phyloP scores from a whole-genome alignment of 2,888 invertebrate species.

The Lasius fuliginosus region DNA sequence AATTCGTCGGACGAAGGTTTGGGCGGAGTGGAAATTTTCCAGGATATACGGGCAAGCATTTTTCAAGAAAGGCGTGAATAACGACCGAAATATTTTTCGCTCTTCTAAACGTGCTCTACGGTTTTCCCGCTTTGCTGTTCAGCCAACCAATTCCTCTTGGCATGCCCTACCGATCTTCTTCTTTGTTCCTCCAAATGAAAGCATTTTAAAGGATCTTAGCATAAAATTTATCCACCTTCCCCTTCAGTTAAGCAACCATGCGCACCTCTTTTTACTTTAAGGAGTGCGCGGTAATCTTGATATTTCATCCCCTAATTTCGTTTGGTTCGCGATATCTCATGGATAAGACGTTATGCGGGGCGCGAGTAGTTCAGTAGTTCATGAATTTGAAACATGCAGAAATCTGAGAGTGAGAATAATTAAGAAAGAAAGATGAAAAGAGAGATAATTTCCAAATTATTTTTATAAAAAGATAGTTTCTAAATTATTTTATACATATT shows the following conservation, averaged over 20 bases:
- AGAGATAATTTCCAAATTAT: neutral
- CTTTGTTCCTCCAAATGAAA: conserved; percentile 83
- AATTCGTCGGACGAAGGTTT: conserved; percentile 69
- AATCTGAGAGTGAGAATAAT: neutral
- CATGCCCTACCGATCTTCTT: conserved; percentile 65
- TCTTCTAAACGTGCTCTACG: conserved; percentile 69
- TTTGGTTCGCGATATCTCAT: conserved; percentile 72
- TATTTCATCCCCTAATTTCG: conserved; percentile 70
- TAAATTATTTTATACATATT: neutral
- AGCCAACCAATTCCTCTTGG: conserved; percentile 39
- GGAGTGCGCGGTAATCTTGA: conserved; percentile 62
- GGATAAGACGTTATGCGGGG: conserved; percentile 58
- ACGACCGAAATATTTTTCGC: conserved; percentile 75
- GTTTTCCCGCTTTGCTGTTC: conserved; percentile 62
- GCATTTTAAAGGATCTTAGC: conserved; percentile 89
- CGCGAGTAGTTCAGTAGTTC: conserved; percentile 43
- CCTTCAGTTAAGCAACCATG: conserved; percentile 84
- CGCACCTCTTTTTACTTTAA: conserved; percentile 80
- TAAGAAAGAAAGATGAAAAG: neutral
- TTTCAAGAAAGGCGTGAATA: conserved; percentile 73
- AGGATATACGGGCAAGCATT: conserved; percentile 69
- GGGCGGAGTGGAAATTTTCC: conserved; percentile 64
- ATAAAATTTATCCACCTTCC: conserved; percentile 82
- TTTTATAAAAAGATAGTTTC: neutral
- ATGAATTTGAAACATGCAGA: neutral